A percentile compares a stretch with the other conserved stretches of the same genome.
phyloP scores from a whole-genome alignment of 2,888 invertebrate species.

The Torymus auratus region DNA sequence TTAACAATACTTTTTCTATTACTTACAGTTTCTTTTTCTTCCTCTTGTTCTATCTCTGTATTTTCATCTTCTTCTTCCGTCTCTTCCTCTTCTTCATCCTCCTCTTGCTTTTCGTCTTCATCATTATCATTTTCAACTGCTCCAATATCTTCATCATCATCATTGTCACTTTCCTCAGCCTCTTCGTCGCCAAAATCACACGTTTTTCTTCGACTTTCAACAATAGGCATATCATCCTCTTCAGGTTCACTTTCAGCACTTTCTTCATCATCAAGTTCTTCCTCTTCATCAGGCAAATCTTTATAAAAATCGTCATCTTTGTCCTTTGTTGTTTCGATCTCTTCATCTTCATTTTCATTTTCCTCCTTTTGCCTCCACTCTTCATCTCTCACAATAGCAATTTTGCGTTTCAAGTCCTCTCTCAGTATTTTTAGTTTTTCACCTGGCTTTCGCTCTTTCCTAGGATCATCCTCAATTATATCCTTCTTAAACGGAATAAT shows the following conservation, averaged over 20 bases:
- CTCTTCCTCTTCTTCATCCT: slow-evolving; percentile 75
- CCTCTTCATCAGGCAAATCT: slow-evolving; percentile 59
- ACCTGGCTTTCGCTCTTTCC: slow-evolving; percentile 81
- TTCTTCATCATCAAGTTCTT: slow-evolving; percentile 73
- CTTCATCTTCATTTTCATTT: slow-evolving; percentile 71
- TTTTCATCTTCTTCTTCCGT: slow-evolving; percentile 75
- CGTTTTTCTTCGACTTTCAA: slow-evolving; percentile 66
- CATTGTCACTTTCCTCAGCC: slow-evolving; percentile 77
- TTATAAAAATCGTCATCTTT: slow-evolving; percentile 57
- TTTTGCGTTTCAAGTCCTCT: slow-evolving; percentile 84
- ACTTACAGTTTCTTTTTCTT: slow-evolving; percentile 54
- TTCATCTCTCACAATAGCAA: slow-evolving; percentile 83
- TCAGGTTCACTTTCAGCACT: slow-evolving; percentile 69
- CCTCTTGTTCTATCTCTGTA: slow-evolving; percentile 60
- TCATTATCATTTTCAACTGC: slow-evolving; percentile 78
- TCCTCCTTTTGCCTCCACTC: slow-evolving; percentile 83
- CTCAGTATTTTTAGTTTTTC: slow-evolving; percentile 84
- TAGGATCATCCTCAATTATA: slow-evolving; percentile 61
- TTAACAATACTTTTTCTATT: not conserved
- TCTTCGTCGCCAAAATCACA: slow-evolving; percentile 78
- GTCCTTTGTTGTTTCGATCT: slow-evolving; percentile 65
- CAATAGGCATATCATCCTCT: slow-evolving; percentile 71
- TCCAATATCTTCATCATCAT: slow-evolving; percentile 75
- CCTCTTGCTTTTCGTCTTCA: slow-evolving; percentile 76
- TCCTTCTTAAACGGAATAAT: slow-evolving; percentile 50